phyloP scores from a whole-genome alignment of 35 echinoderm and acorn worm species.

The Stichopus chloronotus region DNA sequence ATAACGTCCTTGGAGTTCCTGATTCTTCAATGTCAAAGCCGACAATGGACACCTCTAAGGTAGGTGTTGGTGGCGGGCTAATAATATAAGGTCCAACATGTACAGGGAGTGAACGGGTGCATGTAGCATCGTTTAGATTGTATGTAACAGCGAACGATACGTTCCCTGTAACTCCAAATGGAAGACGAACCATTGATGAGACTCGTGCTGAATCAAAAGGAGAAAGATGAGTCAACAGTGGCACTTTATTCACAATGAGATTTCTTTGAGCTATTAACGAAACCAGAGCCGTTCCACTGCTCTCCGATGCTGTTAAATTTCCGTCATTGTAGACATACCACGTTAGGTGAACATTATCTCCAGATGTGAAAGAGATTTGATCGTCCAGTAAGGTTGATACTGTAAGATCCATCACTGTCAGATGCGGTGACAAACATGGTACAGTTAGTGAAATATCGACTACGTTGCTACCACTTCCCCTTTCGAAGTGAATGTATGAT shows the following conservation, averaged over 20 bases:
- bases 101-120: background rate
- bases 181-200: background rate
- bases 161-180: background rate
- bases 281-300: background rate
- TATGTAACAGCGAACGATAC: conserved; percentile 1
- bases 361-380: background rate
- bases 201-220: background rate
- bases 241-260: background rate
- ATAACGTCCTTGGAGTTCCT: conserved; percentile 4
- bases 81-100: background rate
- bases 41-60: conserved; percentile 12
- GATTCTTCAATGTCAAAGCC: background rate
- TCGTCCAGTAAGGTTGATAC: background rate
- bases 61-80: conserved; percentile 21
- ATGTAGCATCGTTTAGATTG: background rate
- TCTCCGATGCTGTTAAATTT: background rate
- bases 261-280: background rate
- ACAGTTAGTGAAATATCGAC: background rate
- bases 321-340: conserved; percentile 5
- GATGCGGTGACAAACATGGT: conserved; percentile 7
- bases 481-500: background rate
- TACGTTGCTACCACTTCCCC: conserved; percentile 12
- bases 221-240: background rate
- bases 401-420: background rate
- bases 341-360: conserved; percentile 7